Conservation (phyloP, 2,888 invertebrate species). For the Alviniconcha strummeri region DNA sequence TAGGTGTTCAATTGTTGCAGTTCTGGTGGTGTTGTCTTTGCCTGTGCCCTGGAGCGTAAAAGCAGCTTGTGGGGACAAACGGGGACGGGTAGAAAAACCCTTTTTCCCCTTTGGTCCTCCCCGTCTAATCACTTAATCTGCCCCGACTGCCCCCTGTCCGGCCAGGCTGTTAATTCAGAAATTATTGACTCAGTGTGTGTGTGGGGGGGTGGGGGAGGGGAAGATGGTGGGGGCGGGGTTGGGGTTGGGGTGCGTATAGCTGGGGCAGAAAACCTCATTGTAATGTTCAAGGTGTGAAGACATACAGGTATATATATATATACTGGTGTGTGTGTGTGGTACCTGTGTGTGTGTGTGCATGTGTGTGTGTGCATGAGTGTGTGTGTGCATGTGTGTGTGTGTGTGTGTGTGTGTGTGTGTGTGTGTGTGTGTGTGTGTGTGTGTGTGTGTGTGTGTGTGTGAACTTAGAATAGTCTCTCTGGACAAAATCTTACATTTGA, state of each 20-base stretch:
- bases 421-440: no score
- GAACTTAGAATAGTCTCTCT: no score
- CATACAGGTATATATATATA: no score
- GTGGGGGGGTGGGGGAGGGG: background rate
- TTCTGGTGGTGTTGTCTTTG: background rate
- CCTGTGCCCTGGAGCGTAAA: constrained; percentile 7
- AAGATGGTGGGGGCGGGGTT: background rate
- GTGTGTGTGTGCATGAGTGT: no score
- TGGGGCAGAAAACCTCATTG: no score
- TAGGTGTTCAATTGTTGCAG: background rate
- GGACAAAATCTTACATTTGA: no score
- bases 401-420: no score
- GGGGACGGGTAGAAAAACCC: background rate
- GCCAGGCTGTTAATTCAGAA: constrained; percentile 8
- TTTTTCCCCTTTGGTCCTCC: background rate
- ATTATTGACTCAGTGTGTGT: background rate
- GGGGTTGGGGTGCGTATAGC: background rate
- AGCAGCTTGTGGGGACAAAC: constrained; percentile 2
- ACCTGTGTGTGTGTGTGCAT: no score
- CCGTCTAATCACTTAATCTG: constrained; percentile 20
- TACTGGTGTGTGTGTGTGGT: no score
- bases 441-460: no score
- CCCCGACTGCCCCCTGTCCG: background rate
- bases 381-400: no score
- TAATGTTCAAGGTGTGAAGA: no score